Percentiles rank a stretch among this genome's conserved stretches.
Conservation (phyloP, 2,797 vertebrate genomes). For the Rhynchotus rufescens region DNA sequence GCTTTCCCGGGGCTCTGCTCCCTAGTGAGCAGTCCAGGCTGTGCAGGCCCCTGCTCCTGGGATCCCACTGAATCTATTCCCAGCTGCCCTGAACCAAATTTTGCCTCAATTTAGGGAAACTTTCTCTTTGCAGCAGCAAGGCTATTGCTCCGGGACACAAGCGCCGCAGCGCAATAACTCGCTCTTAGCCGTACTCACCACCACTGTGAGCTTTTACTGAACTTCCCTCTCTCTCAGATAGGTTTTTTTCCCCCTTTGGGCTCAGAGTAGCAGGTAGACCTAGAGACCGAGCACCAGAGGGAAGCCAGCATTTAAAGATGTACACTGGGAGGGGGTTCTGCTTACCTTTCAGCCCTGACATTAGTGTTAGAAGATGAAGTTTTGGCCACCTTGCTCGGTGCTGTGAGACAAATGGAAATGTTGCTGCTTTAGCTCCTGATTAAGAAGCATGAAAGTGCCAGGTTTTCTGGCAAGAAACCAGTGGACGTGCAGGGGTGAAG, state of each 20-base stretch:
- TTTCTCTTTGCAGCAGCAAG: background rate
- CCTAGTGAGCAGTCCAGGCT: background rate
- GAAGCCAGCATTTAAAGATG: background rate
- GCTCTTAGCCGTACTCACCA: background rate
- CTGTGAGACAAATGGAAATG: background rate
- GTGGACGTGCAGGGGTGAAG: accelerated
- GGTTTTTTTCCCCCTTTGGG: background rate
- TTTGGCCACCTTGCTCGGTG: background rate
- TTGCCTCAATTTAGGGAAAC: background rate
- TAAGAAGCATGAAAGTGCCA: background rate
- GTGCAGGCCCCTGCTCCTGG: background rate
- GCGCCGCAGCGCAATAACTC: background rate
- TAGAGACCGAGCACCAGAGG: background rate
- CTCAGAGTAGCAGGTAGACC: background rate
- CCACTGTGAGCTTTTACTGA: background rate
- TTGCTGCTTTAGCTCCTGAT: conserved; percentile 17
- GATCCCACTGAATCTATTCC: background rate
- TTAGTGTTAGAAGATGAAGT: background rate
- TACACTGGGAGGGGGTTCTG: background rate
- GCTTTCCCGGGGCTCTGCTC: background rate
- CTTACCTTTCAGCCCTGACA: conserved; percentile 6
- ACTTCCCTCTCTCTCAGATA: background rate
- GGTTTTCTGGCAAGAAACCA: background rate
- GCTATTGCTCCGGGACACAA: background rate
- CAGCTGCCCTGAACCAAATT: background rate